Percentiles rank a stretch among this genome's conserved stretches.
Conservation (phyloP, 2,888 invertebrate species). For the Habrosyne pyritoides region DNA sequence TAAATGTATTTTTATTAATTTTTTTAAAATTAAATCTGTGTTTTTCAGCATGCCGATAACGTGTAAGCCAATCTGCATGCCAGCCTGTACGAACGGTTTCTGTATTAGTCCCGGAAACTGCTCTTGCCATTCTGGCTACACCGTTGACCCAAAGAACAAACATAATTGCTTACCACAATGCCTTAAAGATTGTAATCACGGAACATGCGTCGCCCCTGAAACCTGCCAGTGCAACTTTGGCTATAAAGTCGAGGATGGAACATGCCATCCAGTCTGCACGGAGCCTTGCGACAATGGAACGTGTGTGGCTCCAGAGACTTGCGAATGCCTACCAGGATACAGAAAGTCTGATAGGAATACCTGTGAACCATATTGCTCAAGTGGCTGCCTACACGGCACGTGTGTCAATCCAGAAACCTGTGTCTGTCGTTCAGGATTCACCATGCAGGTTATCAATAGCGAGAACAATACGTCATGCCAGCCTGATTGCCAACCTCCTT, state of each 20-base stretch:
- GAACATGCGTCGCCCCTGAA: slow-evolving; percentile 42
- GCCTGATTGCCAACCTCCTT: slow-evolving; percentile 11
- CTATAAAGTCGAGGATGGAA: slow-evolving; percentile 27
- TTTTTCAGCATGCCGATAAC: slow-evolving; percentile 21
- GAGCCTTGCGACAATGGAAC: slow-evolving; percentile 72
- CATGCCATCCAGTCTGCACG: slow-evolving; percentile 48
- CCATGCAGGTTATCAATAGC: background rate
- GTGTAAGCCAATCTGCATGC: slow-evolving; percentile 48
- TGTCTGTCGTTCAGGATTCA: slow-evolving; percentile 25
- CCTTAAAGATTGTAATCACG: slow-evolving; percentile 66
- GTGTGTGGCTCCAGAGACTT: slow-evolving; percentile 75
- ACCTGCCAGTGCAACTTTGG: slow-evolving; percentile 44
- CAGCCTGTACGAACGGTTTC: slow-evolving; percentile 41
- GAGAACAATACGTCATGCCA: slow-evolving; percentile 11
- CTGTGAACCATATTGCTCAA: slow-evolving; percentile 43
- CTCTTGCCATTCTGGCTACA: slow-evolving; percentile 34
- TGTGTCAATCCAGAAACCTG: slow-evolving; percentile 41
- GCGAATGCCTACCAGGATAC: slow-evolving; percentile 70
- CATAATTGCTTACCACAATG: slow-evolving; percentile 50
- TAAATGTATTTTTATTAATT: too few relatives aligned
- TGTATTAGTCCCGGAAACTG: slow-evolving; percentile 41
- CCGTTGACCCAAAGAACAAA: slow-evolving; percentile 17
- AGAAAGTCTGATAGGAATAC: slow-evolving; percentile 32
- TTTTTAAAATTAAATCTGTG: too few relatives aligned
- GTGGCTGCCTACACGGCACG: slow-evolving; percentile 36